A percentile compares a stretch with the other conserved stretches of the same genome.
Evolutionary conservation across 1,140 invertebrate species (phyloP).

Genomic region (Pseudomyrmex sp.): DNA sequence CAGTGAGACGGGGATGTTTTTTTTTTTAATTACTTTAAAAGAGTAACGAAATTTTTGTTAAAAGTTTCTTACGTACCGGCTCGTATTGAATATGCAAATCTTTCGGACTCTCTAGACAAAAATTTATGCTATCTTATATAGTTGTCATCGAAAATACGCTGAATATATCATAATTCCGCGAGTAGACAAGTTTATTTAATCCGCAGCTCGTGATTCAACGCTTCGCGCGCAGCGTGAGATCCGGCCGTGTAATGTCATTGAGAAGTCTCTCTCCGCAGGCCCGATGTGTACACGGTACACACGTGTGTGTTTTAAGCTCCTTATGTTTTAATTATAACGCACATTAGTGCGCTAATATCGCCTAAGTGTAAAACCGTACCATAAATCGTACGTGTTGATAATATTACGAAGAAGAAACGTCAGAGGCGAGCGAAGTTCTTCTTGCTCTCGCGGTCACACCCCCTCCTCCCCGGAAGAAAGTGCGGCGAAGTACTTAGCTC

Average conservation of each 20-base stretch:
- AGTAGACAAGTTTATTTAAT: conserved; percentile 47
- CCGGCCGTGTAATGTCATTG: background rate
- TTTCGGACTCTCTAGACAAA: background rate
- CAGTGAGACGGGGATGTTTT: background rate
- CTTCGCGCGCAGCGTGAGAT: conserved; percentile 26
- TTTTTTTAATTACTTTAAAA: conserved; percentile 4
- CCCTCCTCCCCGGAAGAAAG: background rate
- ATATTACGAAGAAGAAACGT: background rate
- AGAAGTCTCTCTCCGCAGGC: background rate
- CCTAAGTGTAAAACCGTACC: background rate
- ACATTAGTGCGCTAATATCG: background rate
- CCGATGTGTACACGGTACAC: background rate
- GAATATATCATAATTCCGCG: conserved; percentile 7
- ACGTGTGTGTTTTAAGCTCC: background rate
- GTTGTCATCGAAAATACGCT: conserved; percentile 47
- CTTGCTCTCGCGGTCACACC: background rate
- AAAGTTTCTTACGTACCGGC: background rate
- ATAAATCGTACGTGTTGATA: conserved; percentile 1
- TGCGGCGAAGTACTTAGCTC: too few relatives aligned
- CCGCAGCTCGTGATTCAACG: conserved; percentile 10
- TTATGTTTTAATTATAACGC: conserved; percentile 13
- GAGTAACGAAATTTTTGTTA: background rate
- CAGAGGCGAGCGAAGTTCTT: background rate
- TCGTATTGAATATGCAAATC: conserved; percentile 45
- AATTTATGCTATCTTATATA: conserved; percentile 49